Evolutionary conservation across 1,140 invertebrate genomes (phyloP), one percentile per base, ranked within the genome.

Genomic region (Drosophila baimaii): DNA sequence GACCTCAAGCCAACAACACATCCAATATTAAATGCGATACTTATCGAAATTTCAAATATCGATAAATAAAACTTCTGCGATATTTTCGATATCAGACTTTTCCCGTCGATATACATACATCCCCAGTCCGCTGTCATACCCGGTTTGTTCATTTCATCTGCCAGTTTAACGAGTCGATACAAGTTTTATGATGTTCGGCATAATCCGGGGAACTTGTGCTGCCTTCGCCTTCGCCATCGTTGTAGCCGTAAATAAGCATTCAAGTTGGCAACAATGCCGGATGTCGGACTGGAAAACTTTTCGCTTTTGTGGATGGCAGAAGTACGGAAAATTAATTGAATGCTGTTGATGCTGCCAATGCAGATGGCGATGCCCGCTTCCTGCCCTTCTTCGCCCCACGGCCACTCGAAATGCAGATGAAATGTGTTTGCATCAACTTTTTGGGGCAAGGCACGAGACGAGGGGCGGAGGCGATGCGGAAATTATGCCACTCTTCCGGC

Each of bases 351-450:
- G 64, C 71, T 80, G 64, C 77, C 81, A 59, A 61, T 62, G 58
- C 62, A 35, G 51, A 54, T 68, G 54, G 39, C 27, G 56, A 39
- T 55, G 37, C 63, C 41, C 43, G 23, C n/a, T 27, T 37, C 44
- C 41, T 23, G 21, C 15, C 12, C 58, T 43, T n/a, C n/a, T n/a
- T n/a, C 12, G 55, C 31, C 31, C 23, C 41, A 27, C 27, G 68
- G 63, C 54, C 77, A 75, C 72, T 85, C 82, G 62, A 78, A 81
- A 64, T 75, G 82, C 78, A 85, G 75, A 81, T 86, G 78, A 86
- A 79, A 74, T 86, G 77, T 77, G 77, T 77, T 80, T 77, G 74
- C 77, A 74, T 77, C 82, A 85, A 85, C 82, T 86, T 85, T 82
- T 85, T n/a, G 5, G 15, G 49, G 19, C 12, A 13, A 21, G 6